A percentile compares a stretch with the other conserved stretches of the same genome.
These are phyloP conservation scores for Anoplius nigerrimus DNA, from an alignment of 2,888 invertebrate species.

Conservation along the genomic window DNA sequence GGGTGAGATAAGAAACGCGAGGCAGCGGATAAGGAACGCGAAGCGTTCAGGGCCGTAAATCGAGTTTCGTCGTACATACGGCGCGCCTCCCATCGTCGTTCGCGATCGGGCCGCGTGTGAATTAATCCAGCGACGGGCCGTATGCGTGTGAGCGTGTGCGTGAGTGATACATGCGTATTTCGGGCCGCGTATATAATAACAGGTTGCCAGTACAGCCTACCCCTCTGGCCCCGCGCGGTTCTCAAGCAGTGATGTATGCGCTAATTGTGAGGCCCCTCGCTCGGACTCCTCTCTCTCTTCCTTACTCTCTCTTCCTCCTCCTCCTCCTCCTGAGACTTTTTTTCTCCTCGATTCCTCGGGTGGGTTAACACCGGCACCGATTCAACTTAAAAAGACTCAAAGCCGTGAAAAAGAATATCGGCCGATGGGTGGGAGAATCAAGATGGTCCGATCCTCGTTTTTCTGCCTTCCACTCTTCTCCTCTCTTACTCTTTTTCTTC, in stretches of 20 bases:
- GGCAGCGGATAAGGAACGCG: slow-evolving; percentile 33
- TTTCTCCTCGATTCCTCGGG: slow-evolving; percentile 32
- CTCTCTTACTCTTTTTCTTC: not conserved
- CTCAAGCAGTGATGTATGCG: slow-evolving; percentile 69
- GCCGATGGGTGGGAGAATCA: not conserved
- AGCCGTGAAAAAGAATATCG: slow-evolving; percentile 4
- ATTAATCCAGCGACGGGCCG: slow-evolving; percentile 66
- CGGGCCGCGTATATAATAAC: slow-evolving; percentile 69
- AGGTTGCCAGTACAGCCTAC: slow-evolving; percentile 65
- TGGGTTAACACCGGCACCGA: slow-evolving; percentile 17
- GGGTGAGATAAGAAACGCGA: not conserved
- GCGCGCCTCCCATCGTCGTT: slow-evolving; percentile 52
- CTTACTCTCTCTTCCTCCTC: slow-evolving; percentile 9
- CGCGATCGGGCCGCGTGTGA: slow-evolving; percentile 62
- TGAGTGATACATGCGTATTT: slow-evolving; percentile 68
- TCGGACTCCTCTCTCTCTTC: slow-evolving; percentile 22
- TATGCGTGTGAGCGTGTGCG: slow-evolving; percentile 35
- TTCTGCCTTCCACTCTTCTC: not conserved
- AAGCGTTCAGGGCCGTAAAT: slow-evolving; percentile 41
- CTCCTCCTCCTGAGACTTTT: not conserved
- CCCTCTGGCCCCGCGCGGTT: slow-evolving; percentile 55
- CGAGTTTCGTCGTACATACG: slow-evolving; percentile 49
- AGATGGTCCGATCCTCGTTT: not conserved
- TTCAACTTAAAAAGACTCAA: not conserved
- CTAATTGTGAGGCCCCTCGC: slow-evolving; percentile 69